Percentiles rank a stretch among this genome's conserved stretches.
These are phyloP conservation scores for Trypoxylon attenuatum DNA, from an alignment of 2,888 invertebrate species.

Conservation along the genomic window DNA sequence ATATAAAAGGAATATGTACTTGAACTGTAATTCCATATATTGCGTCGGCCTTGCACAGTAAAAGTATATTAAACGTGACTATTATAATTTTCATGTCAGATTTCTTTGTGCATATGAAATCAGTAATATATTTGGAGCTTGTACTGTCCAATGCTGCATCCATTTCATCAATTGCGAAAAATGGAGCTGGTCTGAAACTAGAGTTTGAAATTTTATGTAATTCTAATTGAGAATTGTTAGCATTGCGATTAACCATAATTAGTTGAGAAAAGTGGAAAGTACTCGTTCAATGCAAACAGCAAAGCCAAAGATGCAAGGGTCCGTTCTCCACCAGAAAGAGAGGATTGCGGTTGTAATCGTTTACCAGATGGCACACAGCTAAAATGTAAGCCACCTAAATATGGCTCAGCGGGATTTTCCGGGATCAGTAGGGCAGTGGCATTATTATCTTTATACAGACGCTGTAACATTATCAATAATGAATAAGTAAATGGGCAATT, in stretches of 20 bases:
- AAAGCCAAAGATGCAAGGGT: conserved; percentile 97
- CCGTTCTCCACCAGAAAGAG: conserved; percentile 98
- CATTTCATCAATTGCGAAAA: conserved; percentile 98
- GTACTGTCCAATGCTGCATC: conserved; percentile 99
- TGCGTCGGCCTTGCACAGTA: conserved; percentile 84
- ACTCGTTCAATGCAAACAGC: conserved; percentile 96
- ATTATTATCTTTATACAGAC: conserved; percentile 89
- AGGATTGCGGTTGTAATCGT: conserved; percentile 97
- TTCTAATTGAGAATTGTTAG: too few species aligned
- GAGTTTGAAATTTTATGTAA: conserved; percentile 6
- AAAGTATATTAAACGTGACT: too few species aligned
- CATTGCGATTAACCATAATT: too few species aligned
- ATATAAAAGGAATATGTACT: conserved; percentile 7
- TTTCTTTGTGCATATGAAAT: conserved; percentile 91
- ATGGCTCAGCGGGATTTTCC: conserved; percentile 98
- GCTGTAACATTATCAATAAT: conserved; percentile 73
- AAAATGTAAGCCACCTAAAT: conserved; percentile 96
- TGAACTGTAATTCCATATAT: conserved; percentile 34
- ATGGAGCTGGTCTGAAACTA: conserved; percentile 95
- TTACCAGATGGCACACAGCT: conserved; percentile 98
- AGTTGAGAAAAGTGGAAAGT: too few species aligned
- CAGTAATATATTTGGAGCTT: conserved; percentile 96
- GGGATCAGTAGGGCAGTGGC: conserved; percentile 94
- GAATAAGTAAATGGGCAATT: neutral
- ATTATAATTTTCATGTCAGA: conserved; percentile 93